Evolutionary conservation across 2,113 vertebrate genomes (phyloP).

Genomic region (Bos indicus): DNA sequence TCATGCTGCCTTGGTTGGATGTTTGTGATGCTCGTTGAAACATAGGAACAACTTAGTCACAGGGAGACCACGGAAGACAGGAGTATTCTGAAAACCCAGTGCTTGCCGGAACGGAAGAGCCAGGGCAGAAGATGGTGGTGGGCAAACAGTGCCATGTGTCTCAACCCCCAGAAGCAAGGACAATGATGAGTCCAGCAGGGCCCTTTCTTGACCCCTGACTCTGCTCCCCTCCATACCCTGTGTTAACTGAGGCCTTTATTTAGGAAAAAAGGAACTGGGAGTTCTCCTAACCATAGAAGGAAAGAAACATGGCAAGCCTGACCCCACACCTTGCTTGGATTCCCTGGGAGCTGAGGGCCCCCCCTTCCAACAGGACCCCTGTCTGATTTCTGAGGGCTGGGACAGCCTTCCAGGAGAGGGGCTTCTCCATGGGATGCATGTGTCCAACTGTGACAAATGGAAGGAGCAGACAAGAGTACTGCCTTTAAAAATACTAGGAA

Average conservation of each 20-base stretch:
- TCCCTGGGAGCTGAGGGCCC: fast-evolving
- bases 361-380: fast-evolving
- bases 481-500: not conserved
- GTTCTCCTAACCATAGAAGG: not conserved
- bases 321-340: not conserved
- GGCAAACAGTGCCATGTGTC: not conserved
- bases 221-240: not conserved
- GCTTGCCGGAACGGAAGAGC: not conserved
- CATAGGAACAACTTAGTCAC: not conserved
- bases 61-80: not conserved
- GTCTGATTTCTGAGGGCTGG: not conserved
- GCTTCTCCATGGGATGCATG: not conserved
- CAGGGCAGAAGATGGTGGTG: too few species aligned
- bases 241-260: not conserved
- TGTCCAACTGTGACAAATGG: not conserved
- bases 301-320: too few species aligned
- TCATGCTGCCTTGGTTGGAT: not conserved
- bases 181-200: fast-evolving
- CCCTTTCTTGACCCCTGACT: not conserved
- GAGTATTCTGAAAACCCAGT: not conserved
- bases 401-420: not conserved
- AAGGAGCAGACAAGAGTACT: fast-evolving
- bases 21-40: not conserved
- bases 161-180: not conserved
- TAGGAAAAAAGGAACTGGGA: not conserved